These are phyloP conservation scores for Babylonia areolata DNA, from an alignment of 1,140 invertebrate species.

Conservation along the genomic window DNA sequence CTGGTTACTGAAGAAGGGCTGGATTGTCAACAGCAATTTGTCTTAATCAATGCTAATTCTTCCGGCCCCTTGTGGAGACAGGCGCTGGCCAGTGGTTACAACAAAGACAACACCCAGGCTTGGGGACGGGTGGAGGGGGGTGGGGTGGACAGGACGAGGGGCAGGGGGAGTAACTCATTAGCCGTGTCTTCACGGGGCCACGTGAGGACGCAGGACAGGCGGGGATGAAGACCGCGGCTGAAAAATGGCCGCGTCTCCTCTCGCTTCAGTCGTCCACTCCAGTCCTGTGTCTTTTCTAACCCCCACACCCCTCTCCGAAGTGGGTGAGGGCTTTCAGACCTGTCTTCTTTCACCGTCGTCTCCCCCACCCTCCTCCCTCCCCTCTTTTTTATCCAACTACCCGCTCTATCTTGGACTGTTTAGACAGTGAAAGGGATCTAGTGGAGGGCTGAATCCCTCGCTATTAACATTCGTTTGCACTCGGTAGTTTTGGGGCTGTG, in stretches of 20 bases:
- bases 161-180: conserved; percentile 25
- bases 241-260: conserved; percentile 17
- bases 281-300: background rate
- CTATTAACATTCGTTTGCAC: background rate
- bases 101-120: conserved; percentile 34
- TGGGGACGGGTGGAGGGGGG: too few relatives aligned
- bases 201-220: background rate
- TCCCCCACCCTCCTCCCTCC: too few relatives aligned
- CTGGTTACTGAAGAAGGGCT: conserved; percentile 41
- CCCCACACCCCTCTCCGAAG: too few relatives aligned
- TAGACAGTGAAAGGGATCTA: background rate
- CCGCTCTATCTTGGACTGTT: background rate
- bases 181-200: background rate
- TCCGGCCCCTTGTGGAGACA: conserved; percentile 42
- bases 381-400: background rate
- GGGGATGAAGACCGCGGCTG: conserved; percentile 4
- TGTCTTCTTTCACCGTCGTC: background rate
- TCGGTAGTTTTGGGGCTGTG: background rate
- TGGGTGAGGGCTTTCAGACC: background rate
- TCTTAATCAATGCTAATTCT: conserved; percentile 58
- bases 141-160: background rate
- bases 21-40: conserved; percentile 54
- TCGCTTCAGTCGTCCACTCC: background rate
- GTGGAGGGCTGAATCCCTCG: background rate
- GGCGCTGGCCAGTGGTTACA: conserved; percentile 40